Evolutionary conservation across 2,113 vertebrate genomes (phyloP).

Genomic region (Nannospalax galili): DNA sequence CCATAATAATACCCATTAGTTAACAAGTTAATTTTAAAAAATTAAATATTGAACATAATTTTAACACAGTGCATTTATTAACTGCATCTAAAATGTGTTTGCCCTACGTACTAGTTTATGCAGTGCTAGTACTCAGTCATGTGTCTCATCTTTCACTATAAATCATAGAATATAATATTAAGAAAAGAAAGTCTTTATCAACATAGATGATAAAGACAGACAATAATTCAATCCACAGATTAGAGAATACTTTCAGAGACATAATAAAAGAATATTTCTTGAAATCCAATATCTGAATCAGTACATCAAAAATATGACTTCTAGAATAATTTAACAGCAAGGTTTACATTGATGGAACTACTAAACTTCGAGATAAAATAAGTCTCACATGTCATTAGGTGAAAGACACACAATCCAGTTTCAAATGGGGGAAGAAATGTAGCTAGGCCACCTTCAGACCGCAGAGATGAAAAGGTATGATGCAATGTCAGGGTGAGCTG

Average conservation of each 20-base stretch:
- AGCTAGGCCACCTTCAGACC: neutral
- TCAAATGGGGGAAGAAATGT: neutral
- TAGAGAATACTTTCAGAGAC: neutral
- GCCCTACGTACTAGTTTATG: neutral
- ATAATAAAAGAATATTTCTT: neutral
- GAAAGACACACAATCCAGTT: neutral
- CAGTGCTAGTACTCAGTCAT: neutral
- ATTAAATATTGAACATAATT: neutral
- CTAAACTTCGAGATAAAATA: neutral
- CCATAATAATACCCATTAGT: neutral
- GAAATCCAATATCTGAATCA: neutral
- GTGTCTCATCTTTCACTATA: neutral
- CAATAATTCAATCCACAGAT: neutral
- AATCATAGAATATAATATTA: neutral
- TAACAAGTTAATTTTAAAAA: neutral
- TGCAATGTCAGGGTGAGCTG: neutral
- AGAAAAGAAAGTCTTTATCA: neutral
- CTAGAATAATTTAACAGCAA: neutral
- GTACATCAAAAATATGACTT: neutral
- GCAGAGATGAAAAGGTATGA: neutral
- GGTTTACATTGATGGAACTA: neutral
- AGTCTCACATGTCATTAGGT: neutral
- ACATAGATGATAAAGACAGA: neutral
- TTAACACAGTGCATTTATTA: neutral
- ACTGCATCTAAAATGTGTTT: neutral